These are phyloP conservation scores for Emmelina monodactyla DNA, from an alignment of 2,888 invertebrate species.

Conservation along the genomic window DNA sequence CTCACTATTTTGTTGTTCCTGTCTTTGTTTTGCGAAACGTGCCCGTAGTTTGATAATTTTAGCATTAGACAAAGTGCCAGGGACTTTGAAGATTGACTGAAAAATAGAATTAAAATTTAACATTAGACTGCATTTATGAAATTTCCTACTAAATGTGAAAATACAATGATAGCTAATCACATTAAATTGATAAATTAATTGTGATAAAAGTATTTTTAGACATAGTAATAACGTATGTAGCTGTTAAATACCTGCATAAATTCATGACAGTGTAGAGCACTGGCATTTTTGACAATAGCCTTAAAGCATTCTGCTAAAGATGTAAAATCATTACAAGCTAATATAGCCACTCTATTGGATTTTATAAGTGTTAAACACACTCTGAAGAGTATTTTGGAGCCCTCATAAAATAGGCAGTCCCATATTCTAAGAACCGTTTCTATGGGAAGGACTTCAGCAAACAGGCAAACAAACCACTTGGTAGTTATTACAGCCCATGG, in stretches of 20 bases:
- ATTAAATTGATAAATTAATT: too few relatives aligned
- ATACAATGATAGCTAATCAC: too few relatives aligned
- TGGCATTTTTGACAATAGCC: conserved; percentile 78
- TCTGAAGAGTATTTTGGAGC: conserved; percentile 90
- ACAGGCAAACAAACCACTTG: conserved; percentile 96
- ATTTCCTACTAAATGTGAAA: too few relatives aligned
- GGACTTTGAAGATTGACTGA: conserved; percentile 83
- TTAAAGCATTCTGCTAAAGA: conserved; percentile 85
- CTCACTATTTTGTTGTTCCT: conserved; percentile 55
- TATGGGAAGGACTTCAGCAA: conserved; percentile 90
- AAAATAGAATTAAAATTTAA: conserved; percentile 38
- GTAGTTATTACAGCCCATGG: conserved; percentile 92
- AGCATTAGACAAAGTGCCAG: conserved; percentile 76
- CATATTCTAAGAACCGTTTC: conserved; percentile 95
- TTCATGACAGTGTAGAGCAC: conserved; percentile 84
- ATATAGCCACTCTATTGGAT: conserved; percentile 73
- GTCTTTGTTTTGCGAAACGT: conserved; percentile 62
- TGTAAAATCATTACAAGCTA: conserved; percentile 82
- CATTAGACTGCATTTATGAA: too few relatives aligned
- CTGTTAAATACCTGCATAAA: conserved; percentile 77
- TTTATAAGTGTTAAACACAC: conserved; percentile 86
- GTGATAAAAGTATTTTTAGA: too few relatives aligned
- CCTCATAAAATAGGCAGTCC: conserved; percentile 96
- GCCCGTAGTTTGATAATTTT: conserved; percentile 70
- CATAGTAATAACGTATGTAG: neutral